These are phyloP conservation scores for Scaptomyza reducta DNA, from an alignment of 2,888 invertebrate genomes.

Conservation along the genomic window DNA sequence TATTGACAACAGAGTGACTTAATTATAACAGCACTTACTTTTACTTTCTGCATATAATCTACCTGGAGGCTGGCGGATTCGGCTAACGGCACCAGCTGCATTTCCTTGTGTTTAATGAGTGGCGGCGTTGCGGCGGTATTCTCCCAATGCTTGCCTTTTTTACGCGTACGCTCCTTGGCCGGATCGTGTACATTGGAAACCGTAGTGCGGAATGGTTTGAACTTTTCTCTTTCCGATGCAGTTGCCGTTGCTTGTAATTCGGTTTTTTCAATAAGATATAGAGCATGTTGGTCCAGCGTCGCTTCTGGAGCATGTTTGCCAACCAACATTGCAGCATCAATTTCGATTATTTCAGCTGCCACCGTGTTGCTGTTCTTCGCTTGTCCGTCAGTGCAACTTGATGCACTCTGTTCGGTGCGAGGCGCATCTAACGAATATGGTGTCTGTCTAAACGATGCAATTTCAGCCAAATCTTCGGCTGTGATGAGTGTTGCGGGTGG, in stretches of 20 bases:
- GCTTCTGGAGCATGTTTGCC: constrained; percentile 17
- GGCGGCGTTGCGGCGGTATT: constrained; percentile 84
- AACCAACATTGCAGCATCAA: constrained; percentile 62
- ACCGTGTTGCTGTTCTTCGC: constrained; percentile 16
- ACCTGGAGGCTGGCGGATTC: constrained; percentile 82
- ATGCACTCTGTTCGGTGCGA: constrained; percentile 28
- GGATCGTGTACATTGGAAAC: constrained; percentile 82
- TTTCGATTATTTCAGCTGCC: constrained; percentile 63
- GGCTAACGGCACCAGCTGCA: constrained; percentile 76
- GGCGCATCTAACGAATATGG: constrained; percentile 48
- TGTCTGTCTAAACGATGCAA: constrained; percentile 67
- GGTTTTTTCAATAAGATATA: constrained; percentile 79
- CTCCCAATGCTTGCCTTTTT: constrained; percentile 82
- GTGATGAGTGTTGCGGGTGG: constrained; percentile 78
- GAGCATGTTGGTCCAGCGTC: constrained; percentile 76
- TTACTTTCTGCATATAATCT: constrained; percentile 77
- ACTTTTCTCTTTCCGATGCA: constrained; percentile 71
- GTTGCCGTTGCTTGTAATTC: constrained; percentile 51
- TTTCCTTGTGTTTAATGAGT: constrained; percentile 75
- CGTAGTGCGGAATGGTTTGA: constrained; percentile 82
- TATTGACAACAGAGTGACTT: background rate
- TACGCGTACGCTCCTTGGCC: constrained; percentile 80
- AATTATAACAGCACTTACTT: constrained; percentile 56
- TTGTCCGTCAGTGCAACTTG: constrained; percentile 29
- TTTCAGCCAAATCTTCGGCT: constrained; percentile 80